Evolutionary conservation across 1,140 invertebrate species (phyloP), one percentile per base, ranked within the genome.

Genomic region (Gonatopus flavifemur): DNA sequence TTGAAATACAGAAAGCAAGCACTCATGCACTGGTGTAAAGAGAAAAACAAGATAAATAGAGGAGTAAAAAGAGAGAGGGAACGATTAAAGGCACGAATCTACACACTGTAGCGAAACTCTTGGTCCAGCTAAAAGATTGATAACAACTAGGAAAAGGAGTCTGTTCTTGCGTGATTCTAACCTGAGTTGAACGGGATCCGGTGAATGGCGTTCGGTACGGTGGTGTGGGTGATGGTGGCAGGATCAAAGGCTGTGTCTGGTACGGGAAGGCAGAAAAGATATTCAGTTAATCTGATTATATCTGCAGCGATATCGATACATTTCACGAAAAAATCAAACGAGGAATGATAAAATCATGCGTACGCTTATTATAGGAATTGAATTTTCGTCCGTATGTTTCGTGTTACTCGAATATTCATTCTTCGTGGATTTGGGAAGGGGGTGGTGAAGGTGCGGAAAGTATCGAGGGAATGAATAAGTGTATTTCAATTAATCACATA

Each of bases 161-260:
- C 56, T 59, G 58, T 57, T 65, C 43, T 62, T 62, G 63, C 66
- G 62, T 64, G 52, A 66, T 62, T 74, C 71, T 72, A 72, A 74
- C 71, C 71, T 74, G 70, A 70, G 54, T 62, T 66, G 62, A 69
- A 71, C 52, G 64, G n/a, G n/a, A n/a, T 72, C 68, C 70, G 66
- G 46, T 56, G 68, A 63, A 69, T 67, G 56, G 67, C 62, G 60
- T 69, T 66, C 59, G 70, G 57, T 59, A 66, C 67, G 59, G 66
- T 62, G 61, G 59, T 67, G 61, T 57, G 69, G 46, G 62, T 69
- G 59, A 64, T 62, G 61, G 59, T 67, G 61, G 58, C 70, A 46
- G 62, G 67, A 67, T 71, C 70, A 67, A 59, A 64, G 64, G 64
- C 68, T 65, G 62, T 69, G 62, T 67, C 70, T 72, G 70, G 59